A percentile compares a stretch with the other conserved stretches of the same genome.
These are phyloP conservation scores for Drosophila algonquin DNA, from an alignment of 2,888 invertebrate species.

Conservation along the genomic window DNA sequence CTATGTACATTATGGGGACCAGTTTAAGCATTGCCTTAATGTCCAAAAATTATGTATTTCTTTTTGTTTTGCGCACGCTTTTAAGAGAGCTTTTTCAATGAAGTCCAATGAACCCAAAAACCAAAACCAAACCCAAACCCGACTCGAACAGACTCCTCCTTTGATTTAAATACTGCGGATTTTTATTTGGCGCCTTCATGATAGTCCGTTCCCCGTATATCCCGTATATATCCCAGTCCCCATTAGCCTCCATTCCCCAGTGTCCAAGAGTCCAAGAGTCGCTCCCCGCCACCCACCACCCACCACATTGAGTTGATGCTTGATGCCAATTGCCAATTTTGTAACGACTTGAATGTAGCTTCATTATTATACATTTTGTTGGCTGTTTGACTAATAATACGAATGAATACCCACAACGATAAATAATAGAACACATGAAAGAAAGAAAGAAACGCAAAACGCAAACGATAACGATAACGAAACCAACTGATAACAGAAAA, in stretches of 20 bases:
- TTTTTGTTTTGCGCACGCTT: constrained; percentile 47
- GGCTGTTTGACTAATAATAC: constrained; percentile 79
- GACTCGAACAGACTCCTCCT: constrained; percentile 34
- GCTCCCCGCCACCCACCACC: constrained; percentile 6
- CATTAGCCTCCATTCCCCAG: constrained; percentile 1
- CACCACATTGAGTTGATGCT: constrained; percentile 46
- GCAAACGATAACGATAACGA: constrained; percentile 47
- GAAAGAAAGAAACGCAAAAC: constrained; percentile 47
- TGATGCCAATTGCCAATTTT: constrained; percentile 62
- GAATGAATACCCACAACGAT: constrained; percentile 45
- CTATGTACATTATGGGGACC: constrained; percentile 67
- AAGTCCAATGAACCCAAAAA: constrained; percentile 9
- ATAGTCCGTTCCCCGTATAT: not conserved
- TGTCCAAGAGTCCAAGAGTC: not conserved
- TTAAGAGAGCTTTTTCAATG: constrained; percentile 41
- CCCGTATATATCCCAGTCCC: constrained; percentile 19
- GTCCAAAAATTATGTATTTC: constrained; percentile 33
- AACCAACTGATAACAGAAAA: constrained; percentile 78
- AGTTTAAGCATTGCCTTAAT: constrained; percentile 72
- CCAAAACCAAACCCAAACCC: constrained; percentile 9
- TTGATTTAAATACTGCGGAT: constrained; percentile 19
- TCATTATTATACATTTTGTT: constrained; percentile 76
- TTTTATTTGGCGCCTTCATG: constrained; percentile 27
- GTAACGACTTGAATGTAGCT: constrained; percentile 64
- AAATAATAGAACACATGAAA: constrained; percentile 47